A percentile compares a stretch with the other conserved stretches of the same genome.
These are phyloP conservation scores for Vulpes vulpes DNA, from an alignment of 2,113 vertebrate genomes.

Conservation along the genomic window DNA sequence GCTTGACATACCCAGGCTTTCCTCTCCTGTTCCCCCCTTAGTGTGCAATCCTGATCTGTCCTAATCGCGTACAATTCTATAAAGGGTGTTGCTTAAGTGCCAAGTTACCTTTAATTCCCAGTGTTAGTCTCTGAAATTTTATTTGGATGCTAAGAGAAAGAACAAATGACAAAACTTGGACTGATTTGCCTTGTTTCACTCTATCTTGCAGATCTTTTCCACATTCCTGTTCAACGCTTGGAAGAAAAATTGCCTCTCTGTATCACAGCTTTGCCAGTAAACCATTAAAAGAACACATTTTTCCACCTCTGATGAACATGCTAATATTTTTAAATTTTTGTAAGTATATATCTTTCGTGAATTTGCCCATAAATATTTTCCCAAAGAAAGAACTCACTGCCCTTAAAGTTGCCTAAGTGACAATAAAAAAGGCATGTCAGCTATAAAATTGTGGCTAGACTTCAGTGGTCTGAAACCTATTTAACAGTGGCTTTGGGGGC, in stretches of 20 bases:
- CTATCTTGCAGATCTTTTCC: conserved; percentile 69
- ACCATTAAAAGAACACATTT: conserved; percentile 85
- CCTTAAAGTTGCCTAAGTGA: background rate
- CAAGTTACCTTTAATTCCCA: background rate
- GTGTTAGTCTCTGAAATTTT: background rate
- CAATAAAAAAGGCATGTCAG: background rate
- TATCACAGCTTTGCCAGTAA: conserved; percentile 82
- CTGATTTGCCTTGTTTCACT: background rate
- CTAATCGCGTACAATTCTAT: background rate
- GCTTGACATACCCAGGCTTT: background rate
- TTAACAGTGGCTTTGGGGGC: background rate
- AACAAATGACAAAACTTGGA: background rate
- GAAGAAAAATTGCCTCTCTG: conserved; percentile 64
- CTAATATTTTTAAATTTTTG: conserved; percentile 87
- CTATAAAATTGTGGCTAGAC: background rate
- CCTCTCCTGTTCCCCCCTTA: background rate
- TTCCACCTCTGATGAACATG: conserved; percentile 84
- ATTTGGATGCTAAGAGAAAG: background rate
- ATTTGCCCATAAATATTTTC: background rate
- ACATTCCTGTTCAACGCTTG: conserved; percentile 37
- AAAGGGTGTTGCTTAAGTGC: background rate
- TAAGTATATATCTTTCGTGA: conserved; percentile 80
- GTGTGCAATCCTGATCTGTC: background rate
- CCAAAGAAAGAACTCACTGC: background rate
- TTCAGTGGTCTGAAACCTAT: background rate